Percentiles rank a stretch among this genome's conserved stretches.
Conservation (phyloP, 2,888 invertebrate genomes). For the Xestia sexstrigata region DNA sequence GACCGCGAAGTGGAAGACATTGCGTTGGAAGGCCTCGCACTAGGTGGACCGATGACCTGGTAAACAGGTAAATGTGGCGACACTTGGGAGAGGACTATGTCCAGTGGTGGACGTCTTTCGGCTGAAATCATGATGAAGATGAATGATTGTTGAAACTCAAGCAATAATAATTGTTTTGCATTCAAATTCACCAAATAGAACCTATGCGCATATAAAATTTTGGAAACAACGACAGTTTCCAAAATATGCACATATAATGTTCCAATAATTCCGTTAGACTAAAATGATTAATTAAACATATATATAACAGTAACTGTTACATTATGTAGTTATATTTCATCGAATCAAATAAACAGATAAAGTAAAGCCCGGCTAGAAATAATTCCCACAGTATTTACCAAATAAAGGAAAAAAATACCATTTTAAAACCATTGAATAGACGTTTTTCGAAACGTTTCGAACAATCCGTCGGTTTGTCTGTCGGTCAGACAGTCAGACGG, state of each 20-base stretch:
- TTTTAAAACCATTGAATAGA: conserved; percentile 59
- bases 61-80: no score
- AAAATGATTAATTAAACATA: neutral
- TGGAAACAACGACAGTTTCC: neutral
- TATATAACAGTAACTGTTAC: neutral
- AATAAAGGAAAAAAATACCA: conserved; percentile 26
- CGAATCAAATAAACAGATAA: conserved; percentile 7
- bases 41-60: no score
- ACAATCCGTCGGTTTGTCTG: conserved; percentile 66
- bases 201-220: neutral
- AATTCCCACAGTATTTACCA: conserved; percentile 54
- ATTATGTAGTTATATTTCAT: neutral
- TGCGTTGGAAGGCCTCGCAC: no score
- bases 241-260: no score
- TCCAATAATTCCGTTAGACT: no score
- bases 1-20: no score
- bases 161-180: neutral
- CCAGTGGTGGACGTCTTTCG: no score
- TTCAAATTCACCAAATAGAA: neutral
- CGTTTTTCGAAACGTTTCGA: conserved; percentile 59
- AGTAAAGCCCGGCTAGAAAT: conserved; percentile 27
- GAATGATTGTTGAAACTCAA: neutral
- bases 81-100: no score
- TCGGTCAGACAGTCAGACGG: conserved; percentile 71
- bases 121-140: no score